Evolutionary conservation across 2,113 vertebrate species (phyloP).

Genomic region (Romanogobio albipinnatus): DNA sequence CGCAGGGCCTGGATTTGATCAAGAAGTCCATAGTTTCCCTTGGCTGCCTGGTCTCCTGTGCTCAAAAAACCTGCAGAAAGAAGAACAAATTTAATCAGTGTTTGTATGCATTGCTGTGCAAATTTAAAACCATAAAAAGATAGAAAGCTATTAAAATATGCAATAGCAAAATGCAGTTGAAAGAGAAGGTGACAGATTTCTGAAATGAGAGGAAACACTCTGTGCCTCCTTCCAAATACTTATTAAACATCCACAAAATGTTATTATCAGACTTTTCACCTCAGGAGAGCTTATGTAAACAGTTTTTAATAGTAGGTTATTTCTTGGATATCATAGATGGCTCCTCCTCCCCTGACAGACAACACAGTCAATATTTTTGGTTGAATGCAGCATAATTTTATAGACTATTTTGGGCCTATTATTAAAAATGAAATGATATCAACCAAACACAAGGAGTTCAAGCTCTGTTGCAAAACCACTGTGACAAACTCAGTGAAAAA

Average conservation of each 20-base stretch:
- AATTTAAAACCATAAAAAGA: neutral
- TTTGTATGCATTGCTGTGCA: neutral
- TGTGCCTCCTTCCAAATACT: neutral
- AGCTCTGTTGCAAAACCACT: neutral
- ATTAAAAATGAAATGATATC: neutral
- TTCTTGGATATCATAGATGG: conserved; percentile 31
- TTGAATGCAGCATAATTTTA: neutral
- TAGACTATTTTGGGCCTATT: neutral
- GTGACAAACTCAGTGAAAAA: neutral
- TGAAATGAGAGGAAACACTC: neutral
- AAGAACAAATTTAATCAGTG: conserved; percentile 22
- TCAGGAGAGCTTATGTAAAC: conserved; percentile 45
- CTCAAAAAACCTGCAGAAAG: conserved; percentile 91
- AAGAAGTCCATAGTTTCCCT: conserved; percentile 96
- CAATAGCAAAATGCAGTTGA: conserved; percentile 8
- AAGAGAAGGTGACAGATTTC: neutral
- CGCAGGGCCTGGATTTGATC: conserved; percentile 97
- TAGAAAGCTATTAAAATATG: neutral
- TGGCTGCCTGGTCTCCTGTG: conserved; percentile 97
- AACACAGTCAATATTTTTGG: conserved; percentile 38
- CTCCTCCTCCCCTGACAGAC: conserved; percentile 45
- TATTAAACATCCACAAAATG: conserved; percentile 40
- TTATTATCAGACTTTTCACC: conserved; percentile 25
- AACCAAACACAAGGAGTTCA: neutral
- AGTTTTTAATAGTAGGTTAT: conserved; percentile 51